A percentile compares a stretch with the other conserved stretches of the same genome.
These are phyloP conservation scores for Menidia menidia DNA, from an alignment of 2,797 vertebrate species.

Conservation along the genomic window DNA sequence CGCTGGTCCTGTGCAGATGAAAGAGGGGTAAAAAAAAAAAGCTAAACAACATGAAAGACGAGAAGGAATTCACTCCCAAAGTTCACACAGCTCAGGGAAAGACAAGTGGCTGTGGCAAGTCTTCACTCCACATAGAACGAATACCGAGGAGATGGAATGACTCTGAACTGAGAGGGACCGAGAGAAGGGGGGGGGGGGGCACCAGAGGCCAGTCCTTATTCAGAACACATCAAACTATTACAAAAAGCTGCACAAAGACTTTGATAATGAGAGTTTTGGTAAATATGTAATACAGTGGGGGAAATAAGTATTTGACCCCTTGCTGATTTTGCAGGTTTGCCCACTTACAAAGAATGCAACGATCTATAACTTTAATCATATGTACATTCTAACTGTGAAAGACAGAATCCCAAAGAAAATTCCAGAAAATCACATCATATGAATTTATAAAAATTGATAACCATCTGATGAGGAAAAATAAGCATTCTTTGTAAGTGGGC, in stretches of 20 bases:
- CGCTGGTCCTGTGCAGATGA: too few species aligned
- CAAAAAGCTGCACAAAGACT: background rate
- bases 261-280: background rate
- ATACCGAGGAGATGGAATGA: slow-evolving; percentile 56
- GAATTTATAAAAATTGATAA: too few species aligned
- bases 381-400: too few species aligned
- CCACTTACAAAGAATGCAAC: too few species aligned
- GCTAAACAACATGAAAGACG: background rate
- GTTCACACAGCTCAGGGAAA: slow-evolving; percentile 27
- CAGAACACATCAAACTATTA: background rate
- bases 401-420: too few species aligned
- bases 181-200: background rate
- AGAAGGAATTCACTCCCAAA: slow-evolving; percentile 3
- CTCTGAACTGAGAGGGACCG: slow-evolving; percentile 11
- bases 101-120: slow-evolving; percentile 9
- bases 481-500: too few species aligned
- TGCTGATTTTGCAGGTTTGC: too few species aligned
- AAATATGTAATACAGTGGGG: too few species aligned
- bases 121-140: slow-evolving; percentile 41
- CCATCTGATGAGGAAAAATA: too few species aligned
- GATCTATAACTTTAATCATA: too few species aligned
- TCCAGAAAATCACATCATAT: too few species aligned
- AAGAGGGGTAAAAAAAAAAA: background rate
- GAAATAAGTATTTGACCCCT: too few species aligned
- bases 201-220: background rate